Conservation (phyloP, 92 coral and sea anemone species). For the Nematostella vectensis region DNA sequence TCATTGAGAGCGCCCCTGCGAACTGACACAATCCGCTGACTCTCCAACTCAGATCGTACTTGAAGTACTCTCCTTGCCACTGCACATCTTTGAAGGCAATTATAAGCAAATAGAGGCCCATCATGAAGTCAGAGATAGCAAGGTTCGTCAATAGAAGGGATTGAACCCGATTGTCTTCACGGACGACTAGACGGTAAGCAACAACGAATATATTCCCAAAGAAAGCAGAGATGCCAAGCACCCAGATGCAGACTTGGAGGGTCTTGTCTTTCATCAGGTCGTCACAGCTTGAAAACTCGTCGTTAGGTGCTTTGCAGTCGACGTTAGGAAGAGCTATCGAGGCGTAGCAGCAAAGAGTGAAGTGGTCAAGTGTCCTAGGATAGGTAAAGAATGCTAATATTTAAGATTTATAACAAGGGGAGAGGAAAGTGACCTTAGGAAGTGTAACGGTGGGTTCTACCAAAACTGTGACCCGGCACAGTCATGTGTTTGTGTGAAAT, state of each 20-base stretch:
- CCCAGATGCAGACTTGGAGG: slow-evolving; percentile 28
- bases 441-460: too few relatives aligned
- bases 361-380: slow-evolving; percentile 23
- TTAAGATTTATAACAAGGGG: background rate
- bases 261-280: slow-evolving; percentile 33
- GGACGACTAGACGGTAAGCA: slow-evolving; percentile 4
- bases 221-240: slow-evolving; percentile 34
- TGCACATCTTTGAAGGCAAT: slow-evolving; percentile 24
- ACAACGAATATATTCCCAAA: slow-evolving; percentile 30
- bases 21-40: slow-evolving; percentile 15
- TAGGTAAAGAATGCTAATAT: background rate
- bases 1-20: slow-evolving; percentile 35
- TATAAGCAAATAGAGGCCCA: slow-evolving; percentile 47
- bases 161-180: slow-evolving; percentile 27
- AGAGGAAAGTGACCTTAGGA: background rate
- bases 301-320: slow-evolving; percentile 10
- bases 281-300: slow-evolving; percentile 35
- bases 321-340: background rate
- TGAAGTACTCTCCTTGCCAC: slow-evolving; percentile 39
- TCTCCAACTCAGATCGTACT: slow-evolving; percentile 36
- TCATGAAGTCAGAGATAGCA: slow-evolving; percentile 43
- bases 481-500: background rate
- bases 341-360: slow-evolving; percentile 37
- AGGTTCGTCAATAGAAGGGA: slow-evolving; percentile 42
- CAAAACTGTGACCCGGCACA: too few relatives aligned